A percentile compares a stretch with the other conserved stretches of the same genome.
Conservation (phyloP, 2,113 vertebrate species). For the Phyllopteryx taeniolatus region DNA sequence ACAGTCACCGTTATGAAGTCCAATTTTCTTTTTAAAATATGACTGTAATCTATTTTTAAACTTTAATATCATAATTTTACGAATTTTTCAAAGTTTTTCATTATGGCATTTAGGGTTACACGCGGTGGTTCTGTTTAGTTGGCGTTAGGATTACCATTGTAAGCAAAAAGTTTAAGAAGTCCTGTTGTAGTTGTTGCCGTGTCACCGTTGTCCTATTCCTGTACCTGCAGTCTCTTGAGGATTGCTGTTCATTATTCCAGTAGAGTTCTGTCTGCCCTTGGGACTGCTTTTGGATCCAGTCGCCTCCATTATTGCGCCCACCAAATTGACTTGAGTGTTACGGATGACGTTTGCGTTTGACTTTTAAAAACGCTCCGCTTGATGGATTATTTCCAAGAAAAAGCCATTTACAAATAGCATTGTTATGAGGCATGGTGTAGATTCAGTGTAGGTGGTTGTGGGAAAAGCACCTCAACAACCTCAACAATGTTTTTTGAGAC, state of each 20-base stretch:
- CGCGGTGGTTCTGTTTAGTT: no score
- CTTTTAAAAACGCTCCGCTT: background rate
- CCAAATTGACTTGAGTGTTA: background rate
- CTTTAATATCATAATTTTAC: no score
- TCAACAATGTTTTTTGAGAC: no score
- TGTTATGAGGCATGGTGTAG: background rate
- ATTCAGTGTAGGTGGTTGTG: background rate
- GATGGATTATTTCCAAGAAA: background rate
- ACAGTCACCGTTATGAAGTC: no score
- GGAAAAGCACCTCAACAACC: background rate
- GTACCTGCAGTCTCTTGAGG: background rate
- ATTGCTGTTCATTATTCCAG: background rate
- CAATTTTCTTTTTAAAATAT: no score
- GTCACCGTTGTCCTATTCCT: background rate
- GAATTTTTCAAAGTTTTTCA: no score
- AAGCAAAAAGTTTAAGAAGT: no score
- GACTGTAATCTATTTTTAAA: slow-evolving; percentile 4
- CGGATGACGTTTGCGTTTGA: background rate
- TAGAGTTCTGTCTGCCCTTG: background rate
- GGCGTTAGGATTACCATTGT: no score
- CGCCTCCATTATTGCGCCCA: background rate
- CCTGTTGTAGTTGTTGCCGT: no score
- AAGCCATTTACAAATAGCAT: background rate
- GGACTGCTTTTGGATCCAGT: background rate
- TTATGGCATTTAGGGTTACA: no score